Percentiles rank a stretch among this genome's conserved stretches.
Evolutionary conservation across 2,113 vertebrate genomes (phyloP).

Genomic region (Pimephales promelas): DNA sequence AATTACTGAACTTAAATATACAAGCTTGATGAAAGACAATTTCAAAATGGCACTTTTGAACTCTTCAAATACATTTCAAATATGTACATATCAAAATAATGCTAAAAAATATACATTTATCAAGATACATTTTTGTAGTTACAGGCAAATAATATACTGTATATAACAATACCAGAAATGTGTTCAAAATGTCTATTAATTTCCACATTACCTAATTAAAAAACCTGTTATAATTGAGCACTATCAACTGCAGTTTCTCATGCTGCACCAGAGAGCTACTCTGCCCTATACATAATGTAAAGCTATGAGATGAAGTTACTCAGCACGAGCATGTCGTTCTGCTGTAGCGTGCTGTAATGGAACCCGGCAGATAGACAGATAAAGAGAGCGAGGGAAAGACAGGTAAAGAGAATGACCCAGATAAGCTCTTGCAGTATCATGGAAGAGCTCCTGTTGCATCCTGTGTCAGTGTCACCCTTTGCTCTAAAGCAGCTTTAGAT

Average conservation of each 20-base stretch:
- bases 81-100: neutral
- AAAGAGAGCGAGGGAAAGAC: neutral
- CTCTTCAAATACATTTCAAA: neutral
- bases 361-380: slow-evolving; percentile 27
- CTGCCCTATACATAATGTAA: slow-evolving; percentile 70
- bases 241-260: neutral
- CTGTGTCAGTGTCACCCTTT: slow-evolving; percentile 7
- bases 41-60: no score
- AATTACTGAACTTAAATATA: no score
- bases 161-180: neutral
- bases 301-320: slow-evolving; percentile 56
- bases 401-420: slow-evolving; percentile 17
- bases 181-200: neutral
- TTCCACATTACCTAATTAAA: neutral
- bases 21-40: no score
- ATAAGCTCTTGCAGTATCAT: neutral
- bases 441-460: slow-evolving; percentile 21
- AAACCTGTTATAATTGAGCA: neutral
- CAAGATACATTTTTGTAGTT: neutral
- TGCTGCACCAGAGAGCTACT: slow-evolving; percentile 27
- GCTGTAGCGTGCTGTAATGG: slow-evolving; percentile 38
- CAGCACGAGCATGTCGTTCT: slow-evolving; percentile 49
- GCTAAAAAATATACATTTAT: neutral
- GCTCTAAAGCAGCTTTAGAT: slow-evolving; percentile 26
- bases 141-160: neutral